A percentile compares a stretch with the other conserved stretches of the same genome.
These are phyloP conservation scores for Psephotus haematonotus DNA, from an alignment of 2,113 vertebrate species.

Conservation along the genomic window DNA sequence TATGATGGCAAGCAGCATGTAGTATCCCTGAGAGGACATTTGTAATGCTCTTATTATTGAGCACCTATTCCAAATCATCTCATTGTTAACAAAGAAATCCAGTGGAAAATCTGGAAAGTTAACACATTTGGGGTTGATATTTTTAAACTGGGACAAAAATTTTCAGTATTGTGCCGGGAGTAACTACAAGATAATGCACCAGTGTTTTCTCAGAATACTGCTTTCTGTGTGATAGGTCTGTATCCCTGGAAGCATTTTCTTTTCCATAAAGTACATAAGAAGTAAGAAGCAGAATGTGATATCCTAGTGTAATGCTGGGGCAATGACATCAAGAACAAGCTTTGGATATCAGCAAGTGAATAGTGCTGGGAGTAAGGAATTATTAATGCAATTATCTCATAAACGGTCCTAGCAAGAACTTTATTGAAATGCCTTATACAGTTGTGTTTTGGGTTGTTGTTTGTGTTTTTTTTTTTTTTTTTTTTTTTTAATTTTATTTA, in stretches of 20 bases:
- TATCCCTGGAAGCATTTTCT: background rate
- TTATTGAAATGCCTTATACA: background rate
- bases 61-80: background rate
- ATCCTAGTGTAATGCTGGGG: background rate
- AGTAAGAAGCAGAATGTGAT: background rate
- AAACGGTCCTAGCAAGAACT: background rate
- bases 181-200: background rate
- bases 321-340: background rate
- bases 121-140: background rate
- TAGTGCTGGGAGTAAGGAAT: background rate
- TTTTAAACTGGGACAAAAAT: background rate
- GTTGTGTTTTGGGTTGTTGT: background rate
- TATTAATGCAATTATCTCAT: background rate
- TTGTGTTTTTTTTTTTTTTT: rapidly evolving
- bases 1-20: background rate
- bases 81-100: background rate
- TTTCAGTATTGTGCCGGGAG: background rate
- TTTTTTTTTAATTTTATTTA: background rate
- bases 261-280: background rate
- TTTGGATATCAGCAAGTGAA: background rate
- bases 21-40: background rate
- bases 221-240: background rate
- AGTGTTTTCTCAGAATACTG: background rate
- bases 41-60: background rate
- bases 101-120: background rate